Evolutionary conservation across 2,113 vertebrate species (phyloP), one percentile per base, ranked within the genome.

Genomic region (Laticauda laticaudata): DNA sequence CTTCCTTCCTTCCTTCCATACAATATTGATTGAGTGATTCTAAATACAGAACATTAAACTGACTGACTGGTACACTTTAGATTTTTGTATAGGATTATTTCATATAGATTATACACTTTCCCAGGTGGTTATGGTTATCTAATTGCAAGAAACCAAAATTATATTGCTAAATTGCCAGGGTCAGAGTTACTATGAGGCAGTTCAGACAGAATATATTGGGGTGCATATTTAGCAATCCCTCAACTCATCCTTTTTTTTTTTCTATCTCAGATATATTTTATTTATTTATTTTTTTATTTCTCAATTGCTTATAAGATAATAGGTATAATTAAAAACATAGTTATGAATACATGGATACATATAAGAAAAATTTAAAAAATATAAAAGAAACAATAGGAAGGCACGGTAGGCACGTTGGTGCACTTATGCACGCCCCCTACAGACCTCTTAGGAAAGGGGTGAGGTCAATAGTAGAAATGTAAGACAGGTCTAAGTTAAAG

Each of bases 91-190:
- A 7, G 91, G 88, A 81, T 57, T 53, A 75, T 93, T 91, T 95
- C 94, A 81, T 87, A 91, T 26, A 86, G 54, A 24, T 86, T 92
- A 93, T 89, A 43, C 4, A 11, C 5, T 86, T 87, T 91, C 93
- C 94, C 59, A 81, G 89, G 89, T 75, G 94, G 59, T 85, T 43
- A 26, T 51, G 24, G 91, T 8, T 57, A 90, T 69, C 55, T 91
- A 56, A 92, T 93, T 57, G 86, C 18, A 53, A 90, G 93, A 34
- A 95, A 94, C 91, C 86, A 48, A 51, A 86, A 94, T 91, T 87
- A 75, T 91, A 95, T 89, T 64, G 20, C 87, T 92, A 57, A 92
- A 94, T 88, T 5, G 12, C 23, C 7, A 0, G 0, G 34, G 57
- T 29, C 69, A 34, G 15, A 20, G 5, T 2, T 81, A 20, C 69